Evolutionary conservation across 2,797 vertebrate species (phyloP).

Genomic region (Morus bassanus): DNA sequence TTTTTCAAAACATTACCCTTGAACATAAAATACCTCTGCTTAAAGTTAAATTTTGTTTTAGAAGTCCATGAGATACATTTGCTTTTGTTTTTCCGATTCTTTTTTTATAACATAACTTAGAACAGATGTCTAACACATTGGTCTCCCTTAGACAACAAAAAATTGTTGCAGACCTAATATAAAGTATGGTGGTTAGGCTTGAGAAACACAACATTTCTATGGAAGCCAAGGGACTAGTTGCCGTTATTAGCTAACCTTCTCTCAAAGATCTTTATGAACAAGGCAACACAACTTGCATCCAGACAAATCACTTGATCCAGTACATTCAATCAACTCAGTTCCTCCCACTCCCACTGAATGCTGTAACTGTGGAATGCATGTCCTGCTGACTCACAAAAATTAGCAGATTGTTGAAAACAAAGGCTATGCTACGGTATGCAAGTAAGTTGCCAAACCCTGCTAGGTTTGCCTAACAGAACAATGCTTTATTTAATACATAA

Average conservation of each 20-base stretch:
- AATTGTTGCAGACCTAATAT: neutral
- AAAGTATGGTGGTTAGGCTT: neutral
- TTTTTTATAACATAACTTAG: neutral
- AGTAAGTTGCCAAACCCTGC: neutral
- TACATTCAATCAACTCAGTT: neutral
- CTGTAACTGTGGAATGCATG: neutral
- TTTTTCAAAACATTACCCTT: neutral
- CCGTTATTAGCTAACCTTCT: neutral
- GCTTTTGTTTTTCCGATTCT: neutral
- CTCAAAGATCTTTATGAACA: neutral
- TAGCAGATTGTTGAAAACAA: neutral
- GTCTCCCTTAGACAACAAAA: neutral
- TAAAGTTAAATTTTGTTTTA: neutral
- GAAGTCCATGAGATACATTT: neutral
- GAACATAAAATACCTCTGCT: neutral
- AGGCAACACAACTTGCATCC: neutral
- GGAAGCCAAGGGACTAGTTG: neutral
- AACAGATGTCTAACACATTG: neutral
- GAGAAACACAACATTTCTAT: neutral
- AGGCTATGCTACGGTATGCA: neutral
- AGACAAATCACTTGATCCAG: neutral
- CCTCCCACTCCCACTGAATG: neutral
- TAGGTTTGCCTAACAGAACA: neutral
- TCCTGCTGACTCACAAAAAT: conserved; percentile 2
- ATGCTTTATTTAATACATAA: neutral